These are phyloP conservation scores for Neosilurus hyrtlii DNA, from an alignment of 2,797 vertebrate genomes.

Conservation along the genomic window DNA sequence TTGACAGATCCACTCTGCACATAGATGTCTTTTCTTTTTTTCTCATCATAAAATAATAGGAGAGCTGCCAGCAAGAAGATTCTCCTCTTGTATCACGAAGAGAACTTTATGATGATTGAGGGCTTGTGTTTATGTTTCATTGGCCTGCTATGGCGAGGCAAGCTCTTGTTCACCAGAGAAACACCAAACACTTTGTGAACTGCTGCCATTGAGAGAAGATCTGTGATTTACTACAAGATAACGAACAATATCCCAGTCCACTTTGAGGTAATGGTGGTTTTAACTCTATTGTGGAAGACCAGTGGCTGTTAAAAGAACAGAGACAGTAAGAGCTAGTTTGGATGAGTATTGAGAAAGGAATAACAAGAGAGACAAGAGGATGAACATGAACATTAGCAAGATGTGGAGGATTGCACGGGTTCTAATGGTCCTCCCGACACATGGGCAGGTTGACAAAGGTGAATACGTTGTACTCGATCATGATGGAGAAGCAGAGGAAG, in stretches of 20 bases:
- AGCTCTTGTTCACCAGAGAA: conserved; percentile 15
- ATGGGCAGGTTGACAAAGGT: conserved; percentile 88
- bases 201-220: conserved; percentile 1
- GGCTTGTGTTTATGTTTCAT: not conserved
- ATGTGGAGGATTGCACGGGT: conserved; percentile 10
- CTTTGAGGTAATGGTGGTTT: conserved; percentile 54
- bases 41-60: conserved; percentile 35
- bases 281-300: conserved; percentile 61
- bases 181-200: not conserved
- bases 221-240: not conserved
- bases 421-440: conserved; percentile 79
- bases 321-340: not conserved
- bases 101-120: not conserved
- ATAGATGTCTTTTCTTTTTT: not conserved
- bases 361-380: not conserved
- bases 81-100: conserved; percentile 53
- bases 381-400: not conserved
- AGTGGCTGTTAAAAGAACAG: conserved; percentile 14
- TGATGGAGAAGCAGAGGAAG: conserved; percentile 85
- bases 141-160: conserved; percentile 10
- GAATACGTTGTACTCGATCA: conserved; percentile 89
- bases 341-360: not conserved
- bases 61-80: conserved; percentile 69
- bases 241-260: not conserved
- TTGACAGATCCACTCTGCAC: conserved; percentile 39